These are phyloP conservation scores for Polylopha cassiicola DNA, from an alignment of 2,888 invertebrate species.

Conservation along the genomic window DNA sequence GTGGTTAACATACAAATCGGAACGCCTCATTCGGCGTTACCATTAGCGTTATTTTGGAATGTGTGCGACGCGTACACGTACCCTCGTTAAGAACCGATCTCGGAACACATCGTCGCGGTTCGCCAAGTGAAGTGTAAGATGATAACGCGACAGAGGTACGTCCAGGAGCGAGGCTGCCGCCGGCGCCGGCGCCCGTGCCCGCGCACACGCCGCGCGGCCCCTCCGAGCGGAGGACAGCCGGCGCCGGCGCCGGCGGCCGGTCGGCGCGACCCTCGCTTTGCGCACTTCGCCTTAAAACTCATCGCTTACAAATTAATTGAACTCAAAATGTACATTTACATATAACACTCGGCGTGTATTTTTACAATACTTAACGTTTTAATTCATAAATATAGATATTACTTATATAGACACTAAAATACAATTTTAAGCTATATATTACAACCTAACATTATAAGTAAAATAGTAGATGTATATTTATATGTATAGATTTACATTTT, in stretches of 20 bases:
- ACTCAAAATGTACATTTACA: conserved; percentile 71
- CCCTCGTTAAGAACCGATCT: conserved; percentile 34
- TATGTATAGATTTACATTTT: conserved; percentile 46
- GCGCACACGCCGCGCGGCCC: conserved; percentile 32
- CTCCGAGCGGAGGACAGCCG: conserved; percentile 65
- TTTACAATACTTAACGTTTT: conserved; percentile 64
- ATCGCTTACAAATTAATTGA: conserved; percentile 55
- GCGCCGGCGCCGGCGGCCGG: conserved; percentile 26
- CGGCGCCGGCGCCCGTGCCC: conserved; percentile 1
- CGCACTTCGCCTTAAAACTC: conserved; percentile 24
- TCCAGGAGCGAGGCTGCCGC: conserved; percentile 3
- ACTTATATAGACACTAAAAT: conserved; percentile 58
- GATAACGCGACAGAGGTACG: conserved; percentile 12
- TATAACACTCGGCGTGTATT: conserved; percentile 65
- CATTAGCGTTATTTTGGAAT: conserved; percentile 70
- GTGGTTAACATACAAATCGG: conserved; percentile 71
- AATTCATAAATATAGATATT: conserved; percentile 72
- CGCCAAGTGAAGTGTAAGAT: conserved; percentile 32
- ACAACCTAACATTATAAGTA: conserved; percentile 61
- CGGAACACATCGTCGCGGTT: conserved; percentile 30
- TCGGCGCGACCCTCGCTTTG: conserved; percentile 23
- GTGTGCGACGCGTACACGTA: conserved; percentile 62
- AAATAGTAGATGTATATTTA: conserved; percentile 64
- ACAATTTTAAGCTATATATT: conserved; percentile 58
- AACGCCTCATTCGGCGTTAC: conserved; percentile 61